Conservation (phyloP, 2,797 vertebrate species). For the Tachyglossus aculeatus region DNA sequence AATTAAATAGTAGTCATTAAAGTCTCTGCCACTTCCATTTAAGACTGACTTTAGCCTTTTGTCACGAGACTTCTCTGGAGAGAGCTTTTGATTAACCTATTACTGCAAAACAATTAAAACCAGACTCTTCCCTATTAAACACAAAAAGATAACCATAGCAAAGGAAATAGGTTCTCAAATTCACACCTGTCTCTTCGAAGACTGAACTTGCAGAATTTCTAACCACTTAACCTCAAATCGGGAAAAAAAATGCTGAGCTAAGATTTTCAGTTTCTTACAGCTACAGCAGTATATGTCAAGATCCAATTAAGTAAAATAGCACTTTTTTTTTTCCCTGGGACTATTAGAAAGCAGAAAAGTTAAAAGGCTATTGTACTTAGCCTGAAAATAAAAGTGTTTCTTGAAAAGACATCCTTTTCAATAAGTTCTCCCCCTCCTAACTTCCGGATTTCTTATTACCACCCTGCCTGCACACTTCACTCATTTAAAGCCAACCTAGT, state of each 20-base stretch:
- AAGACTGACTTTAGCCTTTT: too few species aligned
- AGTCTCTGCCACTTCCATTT: neutral
- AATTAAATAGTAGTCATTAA: neutral
- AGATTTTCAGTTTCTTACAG: too few species aligned
- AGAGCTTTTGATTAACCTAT: neutral
- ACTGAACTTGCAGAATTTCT: too few species aligned
- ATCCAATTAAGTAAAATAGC: neutral
- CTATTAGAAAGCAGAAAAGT: neutral
- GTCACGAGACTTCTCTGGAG: neutral
- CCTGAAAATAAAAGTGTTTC: neutral
- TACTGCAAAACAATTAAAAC: neutral
- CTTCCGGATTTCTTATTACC: too few species aligned
- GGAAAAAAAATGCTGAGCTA: too few species aligned
- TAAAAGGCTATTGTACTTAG: neutral
- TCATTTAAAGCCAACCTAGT: too few species aligned
- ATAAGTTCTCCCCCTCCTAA: too few species aligned
- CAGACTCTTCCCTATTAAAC: neutral
- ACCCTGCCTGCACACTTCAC: too few species aligned
- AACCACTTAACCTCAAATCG: too few species aligned
- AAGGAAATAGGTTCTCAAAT: neutral
- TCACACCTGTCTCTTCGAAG: neutral
- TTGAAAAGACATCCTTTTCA: neutral
- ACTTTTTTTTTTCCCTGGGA: neutral
- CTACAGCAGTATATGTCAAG: neutral
- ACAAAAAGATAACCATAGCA: neutral